Base-by-base conservation (phyloP, 2,113 vertebrate species). In the Xenus cinereus region DNA sequence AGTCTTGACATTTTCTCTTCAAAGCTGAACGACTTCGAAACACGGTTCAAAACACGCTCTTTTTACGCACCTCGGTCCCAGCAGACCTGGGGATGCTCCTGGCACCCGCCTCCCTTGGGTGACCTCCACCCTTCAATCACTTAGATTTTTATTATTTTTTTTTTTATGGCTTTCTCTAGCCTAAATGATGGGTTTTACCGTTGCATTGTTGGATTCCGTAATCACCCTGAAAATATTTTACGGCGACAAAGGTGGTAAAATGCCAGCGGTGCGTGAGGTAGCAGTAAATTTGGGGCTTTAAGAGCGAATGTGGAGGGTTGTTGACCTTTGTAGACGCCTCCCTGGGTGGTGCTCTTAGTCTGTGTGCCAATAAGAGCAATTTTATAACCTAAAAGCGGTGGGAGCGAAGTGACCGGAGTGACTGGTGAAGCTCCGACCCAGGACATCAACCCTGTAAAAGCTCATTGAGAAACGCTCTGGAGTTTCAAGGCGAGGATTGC, bases 31-130 rank as follows among this genome's bases (percentile, higher is more conserved):
- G 2, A 8, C 39, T 46, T 45, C 12, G 9, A 27, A 59, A 35
- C 13, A 2, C 9, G 4, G 21, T 14, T 22, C 3, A 7, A 64
- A 32, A 27, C 51, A 15, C 6, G 0, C 45, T 23, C 33, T 59
- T 82, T 37, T 37, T 20, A 9, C 1, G 0, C 37, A 13, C 12
- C 60, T 16, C 2, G 2, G 12, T 12, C 26, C 2, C 4, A 57
- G 51, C 50, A 19, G 28, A 45, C 15, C 18, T 7, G 23, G 12
- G 9, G 35, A 16, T 59, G 32, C 43, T 81, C 62, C 43, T 53
- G 60, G 16, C 13, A 5, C n/a, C 48, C 10, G 19, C 39, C 22
- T 10, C n/a, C 56, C 9, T 13, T 21, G 7, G 15, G 43, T 51
- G 57, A 32, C 35, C n/a, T 84, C 51, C 37, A 12, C 14, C 4